Base-by-base conservation (phyloP, 2,113 vertebrate genomes). In the Dinomys branickii region DNA sequence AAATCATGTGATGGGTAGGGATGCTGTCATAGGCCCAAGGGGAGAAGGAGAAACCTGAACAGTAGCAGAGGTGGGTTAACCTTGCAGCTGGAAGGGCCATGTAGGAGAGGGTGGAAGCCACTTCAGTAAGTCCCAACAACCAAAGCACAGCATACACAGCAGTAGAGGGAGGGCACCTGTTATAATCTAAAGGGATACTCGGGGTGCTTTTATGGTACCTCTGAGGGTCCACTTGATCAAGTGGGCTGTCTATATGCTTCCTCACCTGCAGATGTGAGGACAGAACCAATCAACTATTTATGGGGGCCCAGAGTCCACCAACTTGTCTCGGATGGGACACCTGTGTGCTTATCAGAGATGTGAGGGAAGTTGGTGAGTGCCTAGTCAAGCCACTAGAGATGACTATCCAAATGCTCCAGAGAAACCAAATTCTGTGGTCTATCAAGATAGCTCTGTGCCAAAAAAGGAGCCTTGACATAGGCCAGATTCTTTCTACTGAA, bases 341-440 rank as follows among this genome's bases (percentile, higher is more conserved):
- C 11, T 83, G 35, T 7, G 0, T 82, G 26, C 58, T 44, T 84
- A 44, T 30, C 82, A 84, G 33, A 11, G 30, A 65, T 63, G n/a
- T 83, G 56, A 20, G 41, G 35, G 38, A 13, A 65, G 28, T 33
- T 65, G 28, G 35, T 30, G 61, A 22, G 35, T 84, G 3, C 7
- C 20, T 9, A 47, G 8, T 44, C 38, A 26, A 67, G 24, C 33
- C 58, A 5, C 20, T 47, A 8, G 30, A 59, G 13, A 28, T 28
- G 38, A 44, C 44, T 47, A 11, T 44, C 47, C 24, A 75, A 58
- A 17, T 77, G 35, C 20, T 82, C 22, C 35, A 85, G 14, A 92
- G 41, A 47, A 33, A 26, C 26, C 4, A 2, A 38, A 10, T 10
- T 22, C 1, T 35, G 1, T 5, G 13, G 6, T n/a, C 3, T 24